These are phyloP conservation scores for Ctenicera cuprea DNA, from an alignment of 2,888 invertebrate genomes.

Conservation along the genomic window DNA sequence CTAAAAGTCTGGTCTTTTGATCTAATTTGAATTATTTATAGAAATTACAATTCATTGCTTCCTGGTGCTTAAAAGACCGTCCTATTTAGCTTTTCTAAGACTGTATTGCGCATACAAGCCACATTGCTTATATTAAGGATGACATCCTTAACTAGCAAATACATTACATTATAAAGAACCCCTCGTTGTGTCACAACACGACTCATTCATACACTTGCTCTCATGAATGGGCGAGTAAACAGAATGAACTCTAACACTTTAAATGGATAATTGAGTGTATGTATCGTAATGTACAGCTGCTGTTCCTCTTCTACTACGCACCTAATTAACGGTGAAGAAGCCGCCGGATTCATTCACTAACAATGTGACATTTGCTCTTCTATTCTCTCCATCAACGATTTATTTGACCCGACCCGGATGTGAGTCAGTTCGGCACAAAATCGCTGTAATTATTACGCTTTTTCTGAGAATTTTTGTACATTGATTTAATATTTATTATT, in stretches of 20 bases:
- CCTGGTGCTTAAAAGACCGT: not conserved
- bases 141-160: constrained; percentile 49
- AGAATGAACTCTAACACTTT: constrained; percentile 59
- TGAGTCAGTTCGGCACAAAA: constrained; percentile 20
- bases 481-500: not conserved
- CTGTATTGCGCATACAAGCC: constrained; percentile 5
- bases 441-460: not conserved
- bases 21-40: too few relatives aligned
- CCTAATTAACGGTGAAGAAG: constrained; percentile 42
- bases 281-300: constrained; percentile 51
- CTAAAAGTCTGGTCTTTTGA: too few relatives aligned
- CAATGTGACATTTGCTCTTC: constrained; percentile 41
- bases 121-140: constrained; percentile 26
- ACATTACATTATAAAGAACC: constrained; percentile 47
- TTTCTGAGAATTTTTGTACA: not conserved
- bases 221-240: constrained; percentile 59
- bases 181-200: constrained; percentile 52
- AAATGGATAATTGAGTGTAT: constrained; percentile 58
- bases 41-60: too few relatives aligned
- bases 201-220: constrained; percentile 52
- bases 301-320: constrained; percentile 38
- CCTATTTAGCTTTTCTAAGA: constrained; percentile 17
- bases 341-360: constrained; percentile 46
- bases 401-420: constrained; percentile 37
- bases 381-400: constrained; percentile 42